Evolutionary conservation across 2,888 invertebrate genomes (phyloP).

Genomic region (Leptopilina drosophilae): DNA sequence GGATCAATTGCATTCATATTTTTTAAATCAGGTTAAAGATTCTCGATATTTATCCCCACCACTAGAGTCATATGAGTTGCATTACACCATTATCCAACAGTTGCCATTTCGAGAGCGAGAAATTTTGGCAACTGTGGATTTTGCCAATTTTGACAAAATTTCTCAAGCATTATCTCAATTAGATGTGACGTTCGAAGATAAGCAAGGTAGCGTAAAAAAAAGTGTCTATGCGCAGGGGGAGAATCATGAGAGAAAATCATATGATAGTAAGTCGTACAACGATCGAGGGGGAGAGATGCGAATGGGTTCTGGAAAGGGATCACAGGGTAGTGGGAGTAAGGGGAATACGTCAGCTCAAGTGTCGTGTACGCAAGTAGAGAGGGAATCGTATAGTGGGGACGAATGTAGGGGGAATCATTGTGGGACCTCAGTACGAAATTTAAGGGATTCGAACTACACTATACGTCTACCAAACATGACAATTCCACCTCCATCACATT

Average conservation of each 20-base stretch:
- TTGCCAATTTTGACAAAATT: background rate
- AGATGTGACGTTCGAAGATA: background rate
- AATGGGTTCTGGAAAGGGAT: background rate
- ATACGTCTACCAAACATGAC: too few relatives aligned
- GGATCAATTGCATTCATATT: background rate
- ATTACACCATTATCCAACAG: background rate
- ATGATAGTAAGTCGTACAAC: background rate
- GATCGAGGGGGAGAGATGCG: background rate
- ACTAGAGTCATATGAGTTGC: background rate
- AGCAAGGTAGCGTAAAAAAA: background rate
- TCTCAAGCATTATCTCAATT: background rate
- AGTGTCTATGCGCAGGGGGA: background rate
- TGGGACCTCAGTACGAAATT: too few relatives aligned
- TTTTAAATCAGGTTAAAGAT: background rate
- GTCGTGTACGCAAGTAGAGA: background rate
- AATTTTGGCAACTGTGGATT: background rate
- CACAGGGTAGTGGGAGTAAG: background rate
- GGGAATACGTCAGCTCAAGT: background rate
- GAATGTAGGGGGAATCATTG: too few relatives aligned
- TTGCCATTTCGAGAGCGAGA: background rate
- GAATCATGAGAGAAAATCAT: background rate
- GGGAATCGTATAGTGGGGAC: too few relatives aligned
- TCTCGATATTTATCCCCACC: background rate
- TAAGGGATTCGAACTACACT: too few relatives aligned
- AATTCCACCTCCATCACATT: too few relatives aligned